Evolutionary conservation across 2,113 vertebrate genomes (phyloP).

Genomic region (Egretta garzetta): DNA sequence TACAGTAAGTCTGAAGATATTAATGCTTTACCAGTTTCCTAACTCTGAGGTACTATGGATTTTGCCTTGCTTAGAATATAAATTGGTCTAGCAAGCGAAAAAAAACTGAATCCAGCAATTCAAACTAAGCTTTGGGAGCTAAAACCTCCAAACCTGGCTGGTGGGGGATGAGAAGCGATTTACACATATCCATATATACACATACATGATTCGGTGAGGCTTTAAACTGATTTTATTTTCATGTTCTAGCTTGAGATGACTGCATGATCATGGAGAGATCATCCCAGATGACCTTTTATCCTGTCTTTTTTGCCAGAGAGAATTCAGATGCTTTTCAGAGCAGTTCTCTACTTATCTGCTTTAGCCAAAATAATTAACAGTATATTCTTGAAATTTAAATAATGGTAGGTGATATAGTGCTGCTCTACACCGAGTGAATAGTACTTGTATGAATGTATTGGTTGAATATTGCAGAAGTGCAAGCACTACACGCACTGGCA

Average conservation of each 20-base stretch:
- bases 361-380: neutral
- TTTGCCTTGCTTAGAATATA: conserved; percentile 39
- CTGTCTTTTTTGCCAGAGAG: neutral
- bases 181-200: neutral
- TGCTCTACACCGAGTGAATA: neutral
- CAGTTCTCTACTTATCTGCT: neutral
- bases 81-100: neutral
- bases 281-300: neutral
- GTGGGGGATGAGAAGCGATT: neutral
- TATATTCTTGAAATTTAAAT: conserved; percentile 9
- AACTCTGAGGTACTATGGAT: neutral
- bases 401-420: neutral
- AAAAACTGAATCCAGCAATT: neutral
- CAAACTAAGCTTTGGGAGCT: neutral
- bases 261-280: neutral
- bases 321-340: neutral
- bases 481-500: neutral
- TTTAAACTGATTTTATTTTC: neutral
- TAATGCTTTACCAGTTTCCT: conserved; percentile 23
- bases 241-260: neutral
- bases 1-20: conserved; percentile 29
- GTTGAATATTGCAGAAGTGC: neutral
- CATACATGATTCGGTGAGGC: neutral
- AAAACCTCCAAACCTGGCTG: neutral
- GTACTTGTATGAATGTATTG: neutral